Evolutionary conservation across 2,888 invertebrate genomes (phyloP).

Genomic region (Leptopilina myrica): DNA sequence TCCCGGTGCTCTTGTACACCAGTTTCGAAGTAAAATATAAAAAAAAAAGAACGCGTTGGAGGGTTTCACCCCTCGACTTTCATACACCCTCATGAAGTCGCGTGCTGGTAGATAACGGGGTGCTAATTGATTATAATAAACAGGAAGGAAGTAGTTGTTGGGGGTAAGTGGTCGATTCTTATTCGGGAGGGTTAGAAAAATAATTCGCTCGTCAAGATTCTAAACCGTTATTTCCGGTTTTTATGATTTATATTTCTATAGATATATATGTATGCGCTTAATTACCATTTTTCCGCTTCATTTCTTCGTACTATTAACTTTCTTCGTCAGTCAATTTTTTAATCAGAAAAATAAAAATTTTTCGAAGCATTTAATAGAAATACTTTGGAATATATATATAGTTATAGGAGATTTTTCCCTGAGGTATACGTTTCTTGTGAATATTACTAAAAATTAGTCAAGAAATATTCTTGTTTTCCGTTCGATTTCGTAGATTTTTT

Average conservation of each 20-base stretch:
- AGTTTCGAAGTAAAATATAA: conserved; percentile 60
- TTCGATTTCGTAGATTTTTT: too few species aligned
- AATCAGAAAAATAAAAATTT: too few species aligned
- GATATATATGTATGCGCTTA: too few species aligned
- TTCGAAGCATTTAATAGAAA: too few species aligned
- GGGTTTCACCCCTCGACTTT: conserved; percentile 67
- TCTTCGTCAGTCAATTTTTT: too few species aligned
- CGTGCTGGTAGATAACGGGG: conserved; percentile 71
- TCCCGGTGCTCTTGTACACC: conserved; percentile 61
- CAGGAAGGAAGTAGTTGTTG: conserved; percentile 57
- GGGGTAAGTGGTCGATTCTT: conserved; percentile 51
- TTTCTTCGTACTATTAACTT: too few species aligned
- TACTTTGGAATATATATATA: too few species aligned
- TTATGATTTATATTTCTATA: not conserved
- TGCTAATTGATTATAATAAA: conserved; percentile 76
- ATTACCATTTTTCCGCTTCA: too few species aligned
- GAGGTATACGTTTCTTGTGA: too few species aligned
- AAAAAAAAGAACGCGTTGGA: conserved; percentile 62
- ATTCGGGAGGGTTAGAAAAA: conserved; percentile 54
- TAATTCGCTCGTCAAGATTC: conserved; percentile 47
- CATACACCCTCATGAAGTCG: conserved; percentile 57
- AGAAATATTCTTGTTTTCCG: too few species aligned
- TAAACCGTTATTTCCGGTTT: conserved; percentile 57
- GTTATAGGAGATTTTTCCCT: too few species aligned
- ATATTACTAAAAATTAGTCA: too few species aligned